Evolutionary conservation across 1,140 invertebrate species (phyloP), one percentile per base, ranked within the genome.

Genomic region (Drosophila punjabiensis): DNA sequence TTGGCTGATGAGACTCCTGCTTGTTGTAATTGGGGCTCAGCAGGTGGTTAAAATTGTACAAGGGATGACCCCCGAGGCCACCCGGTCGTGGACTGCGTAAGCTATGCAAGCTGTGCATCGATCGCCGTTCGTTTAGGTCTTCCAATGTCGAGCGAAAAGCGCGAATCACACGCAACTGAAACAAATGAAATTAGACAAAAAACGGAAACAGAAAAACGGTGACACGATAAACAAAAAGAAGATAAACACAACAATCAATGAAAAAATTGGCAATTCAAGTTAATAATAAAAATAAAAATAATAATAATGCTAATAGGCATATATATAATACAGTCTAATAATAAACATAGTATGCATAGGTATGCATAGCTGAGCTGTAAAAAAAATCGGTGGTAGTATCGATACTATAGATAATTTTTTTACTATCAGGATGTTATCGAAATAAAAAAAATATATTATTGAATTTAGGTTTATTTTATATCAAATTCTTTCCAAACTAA

Each of bases 101-200:
- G 94, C 97, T 98, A 95, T 98, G 97, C 95, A 98, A 97, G 96
- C 98, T 98, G 96, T 99, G 98, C 94, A 99, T 96, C 94, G 98
- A 98, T 94, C 98, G 97, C 93, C 98, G 97, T 95, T 99, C 99
- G 95, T 99, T 99, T 95, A 99, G 95, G 95, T 99, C 99, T 96
- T 99, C 99, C 95, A 99, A 95, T 93, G 97, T 99, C 93, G 98
- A 99, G 95, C 98, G 99, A 98, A 99, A 99, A 94, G 99, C 99
- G 95, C 98, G 97, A 95, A 99, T 99, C 95, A 99, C 99, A 95
- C 99, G 98, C 95, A 99, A 97, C 99, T 99, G 98, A 95, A 98
- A 98, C 96, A 95, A 95, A 95, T 95, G 93, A 95, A 94, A 94
- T 92, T 91, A 81, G 80, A 93, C 86, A 93, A 93, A 82, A 91